phyloP scores from a whole-genome alignment of 2,888 invertebrate genomes.

The Timema podura region DNA sequence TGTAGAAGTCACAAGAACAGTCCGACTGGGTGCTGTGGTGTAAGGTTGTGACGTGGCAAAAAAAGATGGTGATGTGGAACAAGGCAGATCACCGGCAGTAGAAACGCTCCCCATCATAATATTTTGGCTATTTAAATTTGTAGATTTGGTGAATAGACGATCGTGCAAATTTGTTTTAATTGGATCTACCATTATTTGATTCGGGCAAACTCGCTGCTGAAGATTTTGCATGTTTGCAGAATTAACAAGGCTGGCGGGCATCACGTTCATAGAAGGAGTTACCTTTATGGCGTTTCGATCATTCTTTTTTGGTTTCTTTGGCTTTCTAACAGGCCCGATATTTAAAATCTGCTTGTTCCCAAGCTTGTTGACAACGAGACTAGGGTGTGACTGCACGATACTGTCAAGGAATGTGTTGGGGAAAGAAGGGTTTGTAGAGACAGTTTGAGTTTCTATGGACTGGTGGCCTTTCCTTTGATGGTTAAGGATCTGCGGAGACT shows the following conservation, averaged over 20 bases:
- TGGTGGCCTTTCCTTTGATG: constrained; percentile 21
- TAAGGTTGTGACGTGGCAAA: not conserved
- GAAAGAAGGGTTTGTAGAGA: constrained; percentile 5
- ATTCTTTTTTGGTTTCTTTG: constrained; percentile 18
- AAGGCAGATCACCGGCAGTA: not conserved
- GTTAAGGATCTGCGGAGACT: constrained; percentile 13
- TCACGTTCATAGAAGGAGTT: not conserved
- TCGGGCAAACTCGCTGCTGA: not conserved
- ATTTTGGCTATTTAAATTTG: too few relatives aligned
- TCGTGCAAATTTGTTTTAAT: constrained; percentile 5
- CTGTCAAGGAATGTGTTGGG: constrained; percentile 31
- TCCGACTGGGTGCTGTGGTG: not conserved
- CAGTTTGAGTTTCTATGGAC: constrained; percentile 29
- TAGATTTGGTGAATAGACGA: not conserved
- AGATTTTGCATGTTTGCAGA: not conserved
- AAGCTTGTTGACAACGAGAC: constrained; percentile 21
- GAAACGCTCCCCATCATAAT: not conserved
- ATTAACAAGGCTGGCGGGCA: not conserved
- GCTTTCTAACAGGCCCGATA: constrained; percentile 8
- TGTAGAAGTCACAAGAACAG: not conserved
- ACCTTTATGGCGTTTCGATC: not conserved
- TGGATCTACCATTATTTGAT: not conserved
- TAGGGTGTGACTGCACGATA: constrained; percentile 26
- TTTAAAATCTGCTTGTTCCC: constrained; percentile 5
- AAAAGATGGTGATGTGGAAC: not conserved